Percentiles rank a stretch among this genome's conserved stretches.
Conservation (phyloP, 1,140 invertebrate genomes). For the Dendroctonus ponderosae region DNA sequence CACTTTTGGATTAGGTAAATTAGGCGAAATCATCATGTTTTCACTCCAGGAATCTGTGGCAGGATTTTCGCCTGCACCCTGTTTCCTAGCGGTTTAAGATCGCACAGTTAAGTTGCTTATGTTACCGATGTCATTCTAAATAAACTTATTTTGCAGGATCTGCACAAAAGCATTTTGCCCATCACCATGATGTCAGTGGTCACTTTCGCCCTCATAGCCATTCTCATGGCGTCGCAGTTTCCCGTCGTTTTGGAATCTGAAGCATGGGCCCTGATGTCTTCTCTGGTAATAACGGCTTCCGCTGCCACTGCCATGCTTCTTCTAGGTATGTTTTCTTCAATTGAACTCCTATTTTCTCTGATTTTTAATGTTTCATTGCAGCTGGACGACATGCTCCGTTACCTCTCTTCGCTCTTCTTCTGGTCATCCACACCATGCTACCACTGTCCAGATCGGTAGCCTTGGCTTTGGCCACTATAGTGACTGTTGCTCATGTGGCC, state of each 20-base stretch:
- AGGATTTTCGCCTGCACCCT: too few relatives aligned
- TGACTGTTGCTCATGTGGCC: slow-evolving; percentile 60
- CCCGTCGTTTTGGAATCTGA: slow-evolving; percentile 57
- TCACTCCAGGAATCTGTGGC: too few relatives aligned
- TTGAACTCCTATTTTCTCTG: too few relatives aligned
- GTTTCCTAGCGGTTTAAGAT: too few relatives aligned
- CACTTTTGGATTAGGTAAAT: too few relatives aligned
- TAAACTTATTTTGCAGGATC: slow-evolving; percentile 51
- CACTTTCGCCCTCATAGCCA: slow-evolving; percentile 51
- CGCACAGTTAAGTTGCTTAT: too few relatives aligned
- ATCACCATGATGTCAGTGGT: slow-evolving; percentile 54
- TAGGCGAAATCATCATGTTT: too few relatives aligned
- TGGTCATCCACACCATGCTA: slow-evolving; percentile 71
- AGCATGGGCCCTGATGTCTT: slow-evolving; percentile 54
- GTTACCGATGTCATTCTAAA: too few relatives aligned
- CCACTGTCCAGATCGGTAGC: slow-evolving; percentile 64
- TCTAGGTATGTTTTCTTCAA: too few relatives aligned
- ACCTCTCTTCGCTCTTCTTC: slow-evolving; percentile 63
- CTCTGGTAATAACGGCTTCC: slow-evolving; percentile 53
- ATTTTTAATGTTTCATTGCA: background rate
- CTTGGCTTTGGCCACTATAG: slow-evolving; percentile 57
- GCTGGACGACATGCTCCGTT: slow-evolving; percentile 59
- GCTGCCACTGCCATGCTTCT: slow-evolving; percentile 54
- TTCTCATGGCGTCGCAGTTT: slow-evolving; percentile 55
- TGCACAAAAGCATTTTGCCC: slow-evolving; percentile 51